Conservation (phyloP, 2,797 vertebrate genomes). For the Acanthiza pusilla region DNA sequence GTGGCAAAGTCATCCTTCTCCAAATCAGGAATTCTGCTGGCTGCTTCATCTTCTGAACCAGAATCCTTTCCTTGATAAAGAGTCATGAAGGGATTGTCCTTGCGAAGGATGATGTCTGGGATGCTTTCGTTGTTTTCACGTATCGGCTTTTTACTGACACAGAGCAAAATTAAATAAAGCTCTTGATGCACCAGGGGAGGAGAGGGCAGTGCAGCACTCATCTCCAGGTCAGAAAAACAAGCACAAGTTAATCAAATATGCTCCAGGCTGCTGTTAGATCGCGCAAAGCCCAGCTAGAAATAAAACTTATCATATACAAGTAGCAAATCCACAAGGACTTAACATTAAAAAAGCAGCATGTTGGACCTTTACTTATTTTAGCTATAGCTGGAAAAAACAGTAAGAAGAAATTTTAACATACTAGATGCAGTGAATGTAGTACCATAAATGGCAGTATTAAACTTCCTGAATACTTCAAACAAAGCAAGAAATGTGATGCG, state of each 20-base stretch:
- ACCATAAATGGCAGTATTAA: background rate
- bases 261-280: constrained; percentile 35
- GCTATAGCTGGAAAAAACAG: background rate
- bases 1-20: constrained; percentile 89
- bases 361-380: background rate
- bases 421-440: background rate
- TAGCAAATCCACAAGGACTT: background rate
- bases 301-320: background rate
- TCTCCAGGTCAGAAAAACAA: background rate
- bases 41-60: constrained; percentile 78
- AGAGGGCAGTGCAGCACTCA: background rate
- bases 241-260: constrained; percentile 5
- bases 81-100: constrained; percentile 83
- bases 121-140: constrained; percentile 66
- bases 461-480: background rate
- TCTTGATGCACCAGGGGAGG: background rate
- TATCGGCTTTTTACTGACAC: constrained; percentile 65
- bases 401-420: background rate
- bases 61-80: constrained; percentile 73
- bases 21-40: constrained; percentile 83
- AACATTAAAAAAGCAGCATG: background rate
- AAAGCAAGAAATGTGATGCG: background rate
- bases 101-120: constrained; percentile 84
- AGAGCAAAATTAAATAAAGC: constrained; percentile 66
- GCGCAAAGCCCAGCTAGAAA: background rate